Evolutionary conservation across 2,113 vertebrate species (phyloP), one percentile per base, ranked within the genome.

Genomic region (Ornithorhynchus anatinus): DNA sequence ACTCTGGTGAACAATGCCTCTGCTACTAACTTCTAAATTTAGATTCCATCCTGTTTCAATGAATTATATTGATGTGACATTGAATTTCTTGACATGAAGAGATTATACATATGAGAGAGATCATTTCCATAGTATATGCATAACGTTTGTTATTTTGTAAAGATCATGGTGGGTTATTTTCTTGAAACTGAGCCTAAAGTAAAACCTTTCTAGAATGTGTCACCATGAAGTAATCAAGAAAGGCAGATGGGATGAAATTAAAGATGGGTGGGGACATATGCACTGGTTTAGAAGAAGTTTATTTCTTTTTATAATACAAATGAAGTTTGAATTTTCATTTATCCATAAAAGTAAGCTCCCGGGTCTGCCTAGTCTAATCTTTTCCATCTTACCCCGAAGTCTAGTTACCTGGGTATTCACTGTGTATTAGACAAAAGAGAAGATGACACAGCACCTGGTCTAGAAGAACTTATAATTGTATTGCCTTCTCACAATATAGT

Each of bases 141-240:
- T 54, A 51, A 17, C 19, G 1, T 51, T 68, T 59, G 22, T 71
- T 78, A 45, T 52, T 67, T 61, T 69, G 57, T 58, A 79, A n/a
- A n/a, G n/a, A 43, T 60, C 38, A 53, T 20, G 60, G 44, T 69
- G 63, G 61, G 84, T 64, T 15, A 53, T 79, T 68, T 77, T 72
- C 40, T 59, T 80, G 45, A 79, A 75, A 81, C 82, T 57, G 80
- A 81, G 42, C 42, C 7, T 0, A 6, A 37, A 23, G 22, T 73
- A 79, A 75, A 72, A 59, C 36, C 48, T 64, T 80, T 59, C 39
- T 36, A 61, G 59, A 23, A 37, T 47, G 1, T 37, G 13, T 63
- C 31, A 6, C 19, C 56, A 62, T 10, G 53, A 65, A 62, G 53
- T 35, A 72, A 52, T 54, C 32, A 50, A 66, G 48, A 56, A 61